These are phyloP conservation scores for Pteronotus mesoamericanus DNA, from an alignment of 2,797 vertebrate genomes.

Conservation along the genomic window DNA sequence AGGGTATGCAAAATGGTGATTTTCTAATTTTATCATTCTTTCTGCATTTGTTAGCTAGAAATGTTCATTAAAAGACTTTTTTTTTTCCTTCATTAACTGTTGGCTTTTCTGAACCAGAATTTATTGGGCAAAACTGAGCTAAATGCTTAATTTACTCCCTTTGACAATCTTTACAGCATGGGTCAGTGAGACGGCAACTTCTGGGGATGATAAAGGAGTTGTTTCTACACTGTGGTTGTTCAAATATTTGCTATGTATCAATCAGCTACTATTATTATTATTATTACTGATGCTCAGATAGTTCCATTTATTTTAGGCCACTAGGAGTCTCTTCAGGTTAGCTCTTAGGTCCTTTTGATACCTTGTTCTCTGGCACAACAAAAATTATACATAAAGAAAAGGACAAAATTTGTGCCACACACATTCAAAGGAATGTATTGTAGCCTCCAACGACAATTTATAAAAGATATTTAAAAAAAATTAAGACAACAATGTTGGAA, in stretches of 20 bases:
- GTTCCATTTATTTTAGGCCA: not conserved
- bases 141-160: not conserved
- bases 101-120: not conserved
- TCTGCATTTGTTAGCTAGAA: not conserved
- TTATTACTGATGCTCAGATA: not conserved
- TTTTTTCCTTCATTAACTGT: not conserved
- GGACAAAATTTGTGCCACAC: not conserved
- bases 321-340: not conserved
- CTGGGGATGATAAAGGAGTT: not conserved
- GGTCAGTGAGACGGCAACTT: not conserved
- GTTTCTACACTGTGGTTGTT: not conserved
- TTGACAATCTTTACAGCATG: not conserved
- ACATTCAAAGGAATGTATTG: not conserved
- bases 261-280: not conserved
- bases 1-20: not conserved
- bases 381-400: not conserved
- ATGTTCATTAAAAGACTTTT: not conserved
- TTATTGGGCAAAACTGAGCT: not conserved
- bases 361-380: not conserved
- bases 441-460: not conserved
- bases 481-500: not conserved
- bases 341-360: not conserved
- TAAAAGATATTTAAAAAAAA: not conserved
- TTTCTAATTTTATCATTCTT: not conserved
- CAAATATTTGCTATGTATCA: not conserved